phyloP scores from a whole-genome alignment of 2,888 invertebrate species.

The Phortica magna region DNA sequence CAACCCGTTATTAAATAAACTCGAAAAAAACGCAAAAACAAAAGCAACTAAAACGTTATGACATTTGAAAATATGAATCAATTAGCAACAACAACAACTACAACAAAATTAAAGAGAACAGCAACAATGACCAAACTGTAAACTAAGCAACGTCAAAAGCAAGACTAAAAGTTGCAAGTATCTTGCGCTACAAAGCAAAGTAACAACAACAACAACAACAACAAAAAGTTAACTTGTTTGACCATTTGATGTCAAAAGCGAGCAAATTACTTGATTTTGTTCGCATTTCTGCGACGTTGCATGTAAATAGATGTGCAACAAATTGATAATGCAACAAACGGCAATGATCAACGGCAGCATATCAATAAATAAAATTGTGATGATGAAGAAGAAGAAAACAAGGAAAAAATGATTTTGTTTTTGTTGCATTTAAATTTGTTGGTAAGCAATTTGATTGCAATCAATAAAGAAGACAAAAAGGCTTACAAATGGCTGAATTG shows the following conservation, averaged over 20 bases:
- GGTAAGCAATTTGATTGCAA: neutral
- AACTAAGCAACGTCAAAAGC: conserved; percentile 15
- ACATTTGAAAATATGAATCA: conserved; percentile 28
- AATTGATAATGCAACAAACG: conserved; percentile 4
- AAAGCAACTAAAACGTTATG: conserved; percentile 8
- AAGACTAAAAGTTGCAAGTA: neutral
- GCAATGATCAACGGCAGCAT: neutral
- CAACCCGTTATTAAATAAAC: conserved; percentile 5
- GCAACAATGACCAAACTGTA: neutral
- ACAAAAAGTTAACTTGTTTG: neutral
- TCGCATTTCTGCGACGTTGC: neutral
- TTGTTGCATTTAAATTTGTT: neutral
- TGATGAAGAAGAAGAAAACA: neutral
- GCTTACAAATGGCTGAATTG: too few relatives aligned
- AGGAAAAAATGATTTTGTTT: neutral
- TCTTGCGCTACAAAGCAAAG: neutral
- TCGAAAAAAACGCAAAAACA: neutral
- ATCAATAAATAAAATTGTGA: neutral
- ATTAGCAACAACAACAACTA: conserved; percentile 24
- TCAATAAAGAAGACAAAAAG: too few relatives aligned
- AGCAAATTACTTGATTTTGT: neutral
- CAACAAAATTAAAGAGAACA: neutral
- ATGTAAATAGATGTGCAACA: neutral
- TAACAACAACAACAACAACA: neutral
- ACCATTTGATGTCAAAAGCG: conserved; percentile 1